Evolutionary conservation across 2,888 invertebrate species (phyloP).

Genomic region (Mythimna vitellina): DNA sequence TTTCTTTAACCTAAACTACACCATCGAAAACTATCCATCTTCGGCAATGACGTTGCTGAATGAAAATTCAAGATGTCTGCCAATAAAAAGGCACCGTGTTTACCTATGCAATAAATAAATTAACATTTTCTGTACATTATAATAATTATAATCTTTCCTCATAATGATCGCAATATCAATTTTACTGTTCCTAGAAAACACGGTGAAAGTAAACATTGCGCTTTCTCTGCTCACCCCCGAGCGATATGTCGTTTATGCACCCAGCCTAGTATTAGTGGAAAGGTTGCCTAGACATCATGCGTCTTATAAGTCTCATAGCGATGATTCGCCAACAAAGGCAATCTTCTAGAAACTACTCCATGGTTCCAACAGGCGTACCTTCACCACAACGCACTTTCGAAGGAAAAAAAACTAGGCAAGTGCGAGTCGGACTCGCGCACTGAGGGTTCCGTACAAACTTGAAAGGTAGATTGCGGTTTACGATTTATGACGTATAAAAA

Average conservation of each 20-base stretch:
- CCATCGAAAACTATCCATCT: background rate
- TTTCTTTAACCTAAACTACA: background rate
- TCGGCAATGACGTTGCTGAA: background rate
- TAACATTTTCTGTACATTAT: conserved; percentile 11
- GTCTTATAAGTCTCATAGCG: background rate
- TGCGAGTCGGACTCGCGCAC: too few relatives aligned
- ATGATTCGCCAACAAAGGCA: background rate
- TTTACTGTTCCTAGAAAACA: conserved; percentile 37
- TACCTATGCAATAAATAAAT: background rate
- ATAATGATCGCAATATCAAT: conserved; percentile 13
- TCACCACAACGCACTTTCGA: too few relatives aligned
- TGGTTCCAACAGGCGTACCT: too few relatives aligned
- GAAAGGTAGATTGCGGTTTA: too few relatives aligned
- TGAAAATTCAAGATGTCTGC: background rate
- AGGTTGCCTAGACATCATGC: conserved; percentile 39
- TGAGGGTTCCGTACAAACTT: too few relatives aligned
- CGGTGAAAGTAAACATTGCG: conserved; percentile 57
- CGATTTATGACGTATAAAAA: too few relatives aligned
- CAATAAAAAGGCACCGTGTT: background rate
- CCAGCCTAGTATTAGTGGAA: conserved; percentile 47
- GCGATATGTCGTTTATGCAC: conserved; percentile 33
- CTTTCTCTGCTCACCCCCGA: conserved; percentile 57
- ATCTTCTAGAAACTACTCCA: too few relatives aligned
- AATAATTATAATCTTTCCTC: conserved; percentile 10
- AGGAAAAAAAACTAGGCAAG: too few relatives aligned